A percentile compares a stretch with the other conserved stretches of the same genome.
Evolutionary conservation across 2,797 vertebrate species (phyloP).

Genomic region (Enteromius treurensis): DNA sequence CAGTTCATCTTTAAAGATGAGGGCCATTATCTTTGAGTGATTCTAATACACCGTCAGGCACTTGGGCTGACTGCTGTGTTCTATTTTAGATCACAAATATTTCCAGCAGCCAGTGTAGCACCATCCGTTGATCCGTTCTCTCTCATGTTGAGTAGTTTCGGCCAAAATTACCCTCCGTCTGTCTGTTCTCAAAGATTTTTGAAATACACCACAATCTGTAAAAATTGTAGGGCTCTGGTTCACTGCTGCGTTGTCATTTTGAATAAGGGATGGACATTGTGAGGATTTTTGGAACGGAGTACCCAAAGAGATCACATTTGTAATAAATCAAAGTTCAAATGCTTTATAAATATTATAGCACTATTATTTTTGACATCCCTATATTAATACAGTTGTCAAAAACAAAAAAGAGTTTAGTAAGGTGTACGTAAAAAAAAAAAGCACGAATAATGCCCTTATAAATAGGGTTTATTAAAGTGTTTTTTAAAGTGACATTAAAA

Average conservation of each 20-base stretch:
- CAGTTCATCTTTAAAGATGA: constrained; percentile 30
- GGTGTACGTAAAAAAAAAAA: neutral
- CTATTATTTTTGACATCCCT: neutral
- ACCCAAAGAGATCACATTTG: neutral
- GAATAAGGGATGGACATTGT: neutral
- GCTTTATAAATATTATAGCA: neutral
- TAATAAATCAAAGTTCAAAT: neutral
- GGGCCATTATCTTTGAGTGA: constrained; percentile 11
- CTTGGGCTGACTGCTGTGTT: constrained; percentile 30
- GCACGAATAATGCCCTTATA: neutral
- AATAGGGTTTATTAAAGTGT: neutral
- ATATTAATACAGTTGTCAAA: neutral
- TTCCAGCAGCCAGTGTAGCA: constrained; percentile 23
- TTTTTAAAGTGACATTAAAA: neutral
- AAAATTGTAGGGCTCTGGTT: neutral
- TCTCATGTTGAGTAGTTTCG: neutral
- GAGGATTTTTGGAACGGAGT: neutral
- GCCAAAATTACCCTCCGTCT: neutral
- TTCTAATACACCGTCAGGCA: constrained; percentile 6
- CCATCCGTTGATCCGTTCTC: neutral
- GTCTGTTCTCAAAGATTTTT: neutral
- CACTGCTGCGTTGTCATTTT: neutral
- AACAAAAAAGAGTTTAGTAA: too few relatives aligned
- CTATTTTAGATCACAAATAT: constrained; percentile 47
- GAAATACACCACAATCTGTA: constrained; percentile 3